A percentile compares a stretch with the other conserved stretches of the same genome.
Evolutionary conservation across 1,140 invertebrate genomes (phyloP).

Genomic region (Cydia strobilella): DNA sequence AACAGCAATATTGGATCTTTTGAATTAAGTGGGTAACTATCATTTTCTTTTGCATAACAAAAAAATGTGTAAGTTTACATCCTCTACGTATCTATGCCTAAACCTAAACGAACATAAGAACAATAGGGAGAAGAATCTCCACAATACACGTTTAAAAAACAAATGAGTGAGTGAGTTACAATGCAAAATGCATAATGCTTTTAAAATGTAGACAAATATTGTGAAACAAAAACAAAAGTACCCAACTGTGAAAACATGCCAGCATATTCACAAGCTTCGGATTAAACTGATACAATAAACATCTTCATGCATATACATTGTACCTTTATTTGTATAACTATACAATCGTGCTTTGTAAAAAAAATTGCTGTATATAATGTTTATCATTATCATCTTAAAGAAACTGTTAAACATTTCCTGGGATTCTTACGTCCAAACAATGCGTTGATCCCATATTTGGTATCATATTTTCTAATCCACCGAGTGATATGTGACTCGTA

Average conservation of each 20-base stretch:
- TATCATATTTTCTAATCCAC: conserved; percentile 17
- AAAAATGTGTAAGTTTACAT: no score
- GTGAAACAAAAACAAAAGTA: neutral
- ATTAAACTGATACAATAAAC: neutral
- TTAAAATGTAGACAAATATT: neutral
- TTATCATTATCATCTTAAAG: neutral
- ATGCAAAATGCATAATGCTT: no score
- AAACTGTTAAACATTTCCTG: neutral
- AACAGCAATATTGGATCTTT: no score
- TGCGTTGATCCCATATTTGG: conserved; percentile 13
- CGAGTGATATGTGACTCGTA: conserved; percentile 10
- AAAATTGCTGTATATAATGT: neutral
- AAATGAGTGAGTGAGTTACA: no score
- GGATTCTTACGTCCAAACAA: conserved; percentile 5
- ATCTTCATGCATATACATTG: conserved; percentile 21
- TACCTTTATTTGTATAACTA: neutral
- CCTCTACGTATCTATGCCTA: no score
- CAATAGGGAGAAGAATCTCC: no score
- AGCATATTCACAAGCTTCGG: conserved; percentile 6
- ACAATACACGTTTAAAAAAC: no score
- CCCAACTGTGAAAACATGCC: conserved; percentile 5
- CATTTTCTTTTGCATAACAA: no score
- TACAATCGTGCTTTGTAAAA: conserved; percentile 3
- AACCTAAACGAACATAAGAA: no score
- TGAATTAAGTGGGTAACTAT: no score